Percentiles rank a stretch among this genome's conserved stretches.
phyloP scores from a whole-genome alignment of 2,797 vertebrate genomes.

The Myotis pilosus region DNA sequence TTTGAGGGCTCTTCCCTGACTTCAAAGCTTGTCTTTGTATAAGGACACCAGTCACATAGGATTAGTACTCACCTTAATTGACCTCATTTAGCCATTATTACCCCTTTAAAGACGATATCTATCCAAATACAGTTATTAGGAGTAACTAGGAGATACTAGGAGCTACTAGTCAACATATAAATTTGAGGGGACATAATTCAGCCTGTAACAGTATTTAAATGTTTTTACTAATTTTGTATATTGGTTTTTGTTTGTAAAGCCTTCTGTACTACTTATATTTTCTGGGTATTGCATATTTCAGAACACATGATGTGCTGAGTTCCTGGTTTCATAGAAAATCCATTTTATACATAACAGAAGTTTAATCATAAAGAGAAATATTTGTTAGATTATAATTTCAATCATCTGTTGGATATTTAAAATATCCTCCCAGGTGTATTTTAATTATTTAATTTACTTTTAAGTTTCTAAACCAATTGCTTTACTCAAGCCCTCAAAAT shows the following conservation, averaged over 20 bases:
- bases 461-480: background rate
- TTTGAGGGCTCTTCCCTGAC: background rate
- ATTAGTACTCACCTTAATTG: background rate
- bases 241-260: background rate
- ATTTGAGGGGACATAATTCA: background rate
- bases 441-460: slow-evolving; percentile 41
- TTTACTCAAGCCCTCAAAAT: background rate
- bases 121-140: background rate
- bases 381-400: slow-evolving; percentile 20
- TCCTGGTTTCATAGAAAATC: slow-evolving; percentile 17
- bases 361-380: slow-evolving; percentile 6
- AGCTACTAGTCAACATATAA: background rate
- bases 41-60: background rate
- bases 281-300: background rate
- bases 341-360: slow-evolving; percentile 23
- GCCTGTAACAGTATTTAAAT: background rate
- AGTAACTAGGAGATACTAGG: background rate
- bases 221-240: background rate
- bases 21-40: background rate
- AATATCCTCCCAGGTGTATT: background rate
- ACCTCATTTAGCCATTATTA: background rate
- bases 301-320: background rate
- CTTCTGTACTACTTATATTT: background rate
- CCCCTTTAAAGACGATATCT: background rate
- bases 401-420: background rate